phyloP scores from a whole-genome alignment of 2,797 vertebrate genomes.

The Linurgus olivaceus region DNA sequence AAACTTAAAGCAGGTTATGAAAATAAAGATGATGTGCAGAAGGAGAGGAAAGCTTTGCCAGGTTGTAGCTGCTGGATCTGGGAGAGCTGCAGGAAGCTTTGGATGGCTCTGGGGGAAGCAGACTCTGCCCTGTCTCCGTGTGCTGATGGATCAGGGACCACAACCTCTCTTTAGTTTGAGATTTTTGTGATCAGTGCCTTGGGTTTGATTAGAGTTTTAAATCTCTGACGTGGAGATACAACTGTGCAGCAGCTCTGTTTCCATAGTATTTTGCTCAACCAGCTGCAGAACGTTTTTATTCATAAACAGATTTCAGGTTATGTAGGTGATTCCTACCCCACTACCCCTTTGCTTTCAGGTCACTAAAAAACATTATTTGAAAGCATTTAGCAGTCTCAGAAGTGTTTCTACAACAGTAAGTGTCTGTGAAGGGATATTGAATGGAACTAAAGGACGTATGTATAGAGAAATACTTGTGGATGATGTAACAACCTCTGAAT shows the following conservation, averaged over 20 bases:
- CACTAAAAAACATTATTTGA: background rate
- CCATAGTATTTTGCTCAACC: accelerated
- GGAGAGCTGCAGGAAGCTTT: no score
- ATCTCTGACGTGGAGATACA: background rate
- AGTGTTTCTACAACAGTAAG: background rate
- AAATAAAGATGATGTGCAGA: background rate
- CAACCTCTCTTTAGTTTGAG: background rate
- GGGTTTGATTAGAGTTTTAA: background rate
- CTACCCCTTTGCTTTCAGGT: background rate
- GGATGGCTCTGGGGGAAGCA: background rate
- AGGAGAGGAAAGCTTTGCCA: background rate
- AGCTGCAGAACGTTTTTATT: background rate
- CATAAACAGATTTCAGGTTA: background rate
- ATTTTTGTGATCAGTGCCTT: background rate
- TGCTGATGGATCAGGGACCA: background rate
- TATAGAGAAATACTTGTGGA: background rate
- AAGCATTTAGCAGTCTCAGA: background rate
- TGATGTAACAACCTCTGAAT: background rate
- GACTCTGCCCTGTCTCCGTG: accelerated
- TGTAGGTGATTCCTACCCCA: background rate
- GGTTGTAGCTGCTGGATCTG: background rate
- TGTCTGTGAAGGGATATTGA: background rate
- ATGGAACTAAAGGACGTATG: background rate
- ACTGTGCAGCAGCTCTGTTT: background rate
- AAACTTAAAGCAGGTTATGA: background rate